Conservation (phyloP, 2,797 vertebrate genomes). For the Cercopithecus neglectus region DNA sequence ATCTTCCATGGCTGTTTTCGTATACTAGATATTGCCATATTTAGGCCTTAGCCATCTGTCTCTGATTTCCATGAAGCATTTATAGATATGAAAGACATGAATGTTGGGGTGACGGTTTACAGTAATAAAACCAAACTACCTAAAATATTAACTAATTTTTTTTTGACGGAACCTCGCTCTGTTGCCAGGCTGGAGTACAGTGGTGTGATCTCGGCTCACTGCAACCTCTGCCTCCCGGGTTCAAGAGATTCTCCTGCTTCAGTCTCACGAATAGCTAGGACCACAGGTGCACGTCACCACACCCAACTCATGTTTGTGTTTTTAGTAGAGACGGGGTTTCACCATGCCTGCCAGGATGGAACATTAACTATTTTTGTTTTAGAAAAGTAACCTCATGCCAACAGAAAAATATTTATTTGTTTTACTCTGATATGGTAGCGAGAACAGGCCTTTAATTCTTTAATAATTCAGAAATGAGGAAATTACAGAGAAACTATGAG, state of each 20-base stretch:
- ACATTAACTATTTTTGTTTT: not conserved
- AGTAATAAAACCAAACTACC: not conserved
- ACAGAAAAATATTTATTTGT: not conserved
- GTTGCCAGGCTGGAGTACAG: too few species aligned
- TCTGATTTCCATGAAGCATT: not conserved
- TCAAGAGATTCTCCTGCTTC: too few species aligned
- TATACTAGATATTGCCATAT: not conserved
- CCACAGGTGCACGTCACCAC: too few species aligned
- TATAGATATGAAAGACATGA: not conserved
- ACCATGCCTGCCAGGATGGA: not conserved
- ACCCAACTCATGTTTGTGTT: too few species aligned
- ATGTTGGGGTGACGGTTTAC: not conserved
- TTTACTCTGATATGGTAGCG: not conserved
- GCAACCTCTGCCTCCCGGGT: too few species aligned
- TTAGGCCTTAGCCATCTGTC: not conserved
- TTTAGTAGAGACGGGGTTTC: too few species aligned
- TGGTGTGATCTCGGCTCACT: too few species aligned
- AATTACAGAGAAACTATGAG: not conserved
- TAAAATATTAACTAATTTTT: not conserved
- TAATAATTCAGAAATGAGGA: not conserved
- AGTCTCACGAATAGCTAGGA: too few species aligned
- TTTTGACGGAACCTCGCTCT: not conserved
- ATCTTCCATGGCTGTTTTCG: not conserved
- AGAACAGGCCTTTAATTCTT: not conserved
- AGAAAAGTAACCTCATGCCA: not conserved